Percentiles rank a stretch among this genome's conserved stretches.
Conservation (phyloP, 2,888 invertebrate species). For the Polyploca ridens region DNA sequence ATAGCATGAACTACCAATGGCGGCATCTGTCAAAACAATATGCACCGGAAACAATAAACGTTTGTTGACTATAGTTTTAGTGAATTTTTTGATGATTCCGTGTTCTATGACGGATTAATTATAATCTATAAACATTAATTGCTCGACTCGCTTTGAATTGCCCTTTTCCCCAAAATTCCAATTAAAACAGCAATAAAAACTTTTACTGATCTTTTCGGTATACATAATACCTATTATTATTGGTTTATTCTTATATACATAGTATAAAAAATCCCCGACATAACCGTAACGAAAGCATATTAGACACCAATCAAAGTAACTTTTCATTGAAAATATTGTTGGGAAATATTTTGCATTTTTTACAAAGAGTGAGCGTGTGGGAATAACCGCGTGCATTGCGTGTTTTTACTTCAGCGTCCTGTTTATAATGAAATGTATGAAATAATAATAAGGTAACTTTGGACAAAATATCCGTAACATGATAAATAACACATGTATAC, state of each 20-base stretch:
- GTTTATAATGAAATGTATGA: no score
- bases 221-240: not conserved
- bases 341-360: no score
- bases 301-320: no score
- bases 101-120: conserved; percentile 31
- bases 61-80: conserved; percentile 42
- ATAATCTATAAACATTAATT: conserved; percentile 36
- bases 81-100: conserved; percentile 44
- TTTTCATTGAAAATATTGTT: no score
- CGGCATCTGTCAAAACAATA: conserved; percentile 77
- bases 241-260: not conserved
- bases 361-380: no score
- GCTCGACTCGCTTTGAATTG: conserved; percentile 13
- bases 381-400: no score
- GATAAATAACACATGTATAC: no score
- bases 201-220: not conserved
- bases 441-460: no score
- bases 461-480: no score
- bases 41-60: conserved; percentile 72
- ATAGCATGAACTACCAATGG: conserved; percentile 34
- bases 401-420: no score
- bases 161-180: not conserved
- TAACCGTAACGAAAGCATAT: no score
- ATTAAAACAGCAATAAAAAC: not conserved
- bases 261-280: no score